These are phyloP conservation scores for Drosophila pegasa DNA, from an alignment of 2,888 invertebrate species.

Conservation along the genomic window DNA sequence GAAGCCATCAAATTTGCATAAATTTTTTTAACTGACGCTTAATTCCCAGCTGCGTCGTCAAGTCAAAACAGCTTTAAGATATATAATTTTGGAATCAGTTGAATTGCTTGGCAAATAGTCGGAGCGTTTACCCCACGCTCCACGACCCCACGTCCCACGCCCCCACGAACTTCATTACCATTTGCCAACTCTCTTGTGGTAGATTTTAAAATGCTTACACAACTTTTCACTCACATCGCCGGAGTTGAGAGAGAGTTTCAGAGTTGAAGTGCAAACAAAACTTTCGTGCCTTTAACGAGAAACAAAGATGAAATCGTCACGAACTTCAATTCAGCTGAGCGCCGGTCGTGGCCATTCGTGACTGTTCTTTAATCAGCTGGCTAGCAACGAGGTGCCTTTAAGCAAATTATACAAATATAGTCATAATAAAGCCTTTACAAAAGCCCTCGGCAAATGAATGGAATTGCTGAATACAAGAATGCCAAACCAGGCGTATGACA, in stretches of 20 bases:
- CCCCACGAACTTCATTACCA: constrained; percentile 18
- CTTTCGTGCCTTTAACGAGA: constrained; percentile 63
- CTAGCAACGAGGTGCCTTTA: constrained; percentile 38
- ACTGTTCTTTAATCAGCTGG: constrained; percentile 39
- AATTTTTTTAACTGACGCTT: neutral
- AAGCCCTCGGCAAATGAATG: constrained; percentile 51
- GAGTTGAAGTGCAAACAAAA: constrained; percentile 70
- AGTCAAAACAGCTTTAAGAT: constrained; percentile 18
- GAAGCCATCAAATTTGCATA: constrained; percentile 8
- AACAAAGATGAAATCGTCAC: constrained; percentile 55
- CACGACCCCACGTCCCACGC: neutral
- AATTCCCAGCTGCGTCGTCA: neutral
- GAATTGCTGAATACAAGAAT: constrained; percentile 51
- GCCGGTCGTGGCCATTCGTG: constrained; percentile 11
- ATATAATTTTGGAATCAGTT: constrained; percentile 36
- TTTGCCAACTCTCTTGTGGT: constrained; percentile 45
- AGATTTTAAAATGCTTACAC: constrained; percentile 70
- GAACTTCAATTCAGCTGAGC: constrained; percentile 45
- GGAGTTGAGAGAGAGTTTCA: constrained; percentile 40
- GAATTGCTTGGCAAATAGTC: constrained; percentile 42
- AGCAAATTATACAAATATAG: constrained; percentile 50
- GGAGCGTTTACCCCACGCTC: neutral
- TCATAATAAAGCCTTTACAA: constrained; percentile 47
- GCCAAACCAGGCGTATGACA: constrained; percentile 62
- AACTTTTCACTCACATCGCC: constrained; percentile 64